Evolutionary conservation across 2,113 vertebrate species (phyloP).

Genomic region (Tupaia tana): DNA sequence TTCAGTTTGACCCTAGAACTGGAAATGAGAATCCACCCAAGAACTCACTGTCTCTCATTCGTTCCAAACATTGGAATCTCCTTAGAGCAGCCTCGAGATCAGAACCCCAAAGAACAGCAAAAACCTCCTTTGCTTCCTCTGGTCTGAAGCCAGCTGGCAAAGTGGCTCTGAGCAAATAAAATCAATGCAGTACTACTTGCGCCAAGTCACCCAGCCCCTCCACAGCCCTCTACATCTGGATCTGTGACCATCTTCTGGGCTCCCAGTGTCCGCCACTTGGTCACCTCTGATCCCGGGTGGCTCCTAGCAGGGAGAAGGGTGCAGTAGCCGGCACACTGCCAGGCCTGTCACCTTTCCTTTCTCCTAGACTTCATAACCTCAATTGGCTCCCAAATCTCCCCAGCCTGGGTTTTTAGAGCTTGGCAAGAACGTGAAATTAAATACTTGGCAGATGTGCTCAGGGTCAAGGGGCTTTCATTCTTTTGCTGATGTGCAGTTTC

Average conservation of each 20-base stretch:
- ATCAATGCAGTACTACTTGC: background rate
- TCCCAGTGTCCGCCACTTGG: background rate
- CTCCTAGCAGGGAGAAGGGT: background rate
- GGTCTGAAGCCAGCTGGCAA: slow-evolving; percentile 55
- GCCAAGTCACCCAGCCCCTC: background rate
- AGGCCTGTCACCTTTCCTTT: slow-evolving; percentile 39
- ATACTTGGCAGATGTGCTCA: slow-evolving; percentile 71
- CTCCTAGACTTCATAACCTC: slow-evolving; percentile 24
- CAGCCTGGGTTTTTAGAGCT: slow-evolving; percentile 53
- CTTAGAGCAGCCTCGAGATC: background rate
- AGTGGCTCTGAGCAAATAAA: background rate
- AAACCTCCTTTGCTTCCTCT: slow-evolving; percentile 50
- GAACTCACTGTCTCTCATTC: background rate
- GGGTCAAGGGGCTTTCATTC: slow-evolving; percentile 65
- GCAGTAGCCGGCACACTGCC: background rate
- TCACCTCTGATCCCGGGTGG: fast-evolving
- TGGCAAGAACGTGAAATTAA: slow-evolving; percentile 76
- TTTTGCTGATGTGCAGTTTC: slow-evolving; percentile 76
- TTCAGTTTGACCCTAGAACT: background rate
- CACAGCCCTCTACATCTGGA: background rate
- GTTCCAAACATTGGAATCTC: background rate
- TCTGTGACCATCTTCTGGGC: background rate
- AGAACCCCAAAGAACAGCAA: slow-evolving; percentile 20
- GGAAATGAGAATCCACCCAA: background rate
- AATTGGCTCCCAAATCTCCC: background rate